Evolutionary conservation across 2,797 vertebrate genomes (phyloP), one percentile per base, ranked within the genome.

Genomic region (Sebastes taczanowskii): DNA sequence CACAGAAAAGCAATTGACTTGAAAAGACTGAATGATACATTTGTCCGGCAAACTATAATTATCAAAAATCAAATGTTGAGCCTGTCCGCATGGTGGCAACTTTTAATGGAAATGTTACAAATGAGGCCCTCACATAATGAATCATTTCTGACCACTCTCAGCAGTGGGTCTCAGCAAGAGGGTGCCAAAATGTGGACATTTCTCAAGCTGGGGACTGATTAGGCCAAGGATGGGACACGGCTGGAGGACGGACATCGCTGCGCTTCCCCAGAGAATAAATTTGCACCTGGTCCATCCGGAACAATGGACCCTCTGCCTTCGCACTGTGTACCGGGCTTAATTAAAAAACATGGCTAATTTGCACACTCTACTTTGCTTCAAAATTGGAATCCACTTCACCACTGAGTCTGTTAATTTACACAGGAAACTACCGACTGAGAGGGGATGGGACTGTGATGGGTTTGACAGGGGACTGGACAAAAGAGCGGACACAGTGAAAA

Each of bases 351-450:
- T 95, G 96, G 96, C 96, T 99, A 98, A 99, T 99, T 99, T 98
- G 96, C 97, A 98, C 97, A 96, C 96, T 95, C 94, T 95, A 79
- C 91, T 93, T 96, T 93, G 95, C 96, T 67, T 96, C 96, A 97
- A 97, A 98, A 98, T 96, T 97, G 95, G 96, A 98, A 96, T 96
- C 94, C 94, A 96, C 96, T 97, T 98, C 97, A 97, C 98, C 97
- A 97, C 97, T 97, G 98, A 95, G 98, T 97, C 96, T 98, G 97
- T 97, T 99, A 98, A 99, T 99, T 99, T 98, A 95, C 93, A 91
- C 95, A 96, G 97, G 98, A 98, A 97, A 97, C 97, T 95, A 94
- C 97, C 95, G 92, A 95, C 97, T 96, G 96, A 93, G 96, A 94
- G 93, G 93, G 92, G 94, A 95, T 88, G 95, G 95, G 95, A 93